Percentiles rank a stretch among this genome's conserved stretches.
Evolutionary conservation across 2,888 invertebrate genomes (phyloP).

Genomic region (Lasius fuliginosus): DNA sequence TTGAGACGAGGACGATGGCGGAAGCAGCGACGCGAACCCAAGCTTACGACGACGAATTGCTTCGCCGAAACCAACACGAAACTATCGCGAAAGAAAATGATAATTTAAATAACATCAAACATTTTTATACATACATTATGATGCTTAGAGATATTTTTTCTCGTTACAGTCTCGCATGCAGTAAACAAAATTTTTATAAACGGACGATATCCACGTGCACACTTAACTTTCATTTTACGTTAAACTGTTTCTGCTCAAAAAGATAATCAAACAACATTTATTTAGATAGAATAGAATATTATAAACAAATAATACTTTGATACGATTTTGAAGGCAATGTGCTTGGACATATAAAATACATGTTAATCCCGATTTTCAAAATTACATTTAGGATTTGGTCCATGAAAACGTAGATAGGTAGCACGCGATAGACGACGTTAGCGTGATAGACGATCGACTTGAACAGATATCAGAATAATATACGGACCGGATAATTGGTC

Average conservation of each 20-base stretch:
- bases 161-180: not conserved
- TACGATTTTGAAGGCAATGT: not conserved
- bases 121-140: not conserved
- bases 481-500: slow-evolving; percentile 29
- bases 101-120: not conserved
- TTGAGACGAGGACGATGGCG: slow-evolving; percentile 51
- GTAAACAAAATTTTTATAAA: not conserved
- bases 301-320: not conserved
- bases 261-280: not conserved
- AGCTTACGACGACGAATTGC: not conserved
- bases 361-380: not conserved
- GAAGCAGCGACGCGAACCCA: slow-evolving; percentile 51
- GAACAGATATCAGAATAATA: slow-evolving; percentile 36
- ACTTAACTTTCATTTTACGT: not conserved
- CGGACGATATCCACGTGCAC: not conserved
- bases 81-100: not conserved
- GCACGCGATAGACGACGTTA: not conserved
- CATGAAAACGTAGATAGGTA: not conserved
- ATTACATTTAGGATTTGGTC: not conserved
- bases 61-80: slow-evolving; percentile 34
- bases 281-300: not conserved
- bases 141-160: not conserved
- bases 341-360: not conserved
- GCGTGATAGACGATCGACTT: slow-evolving; percentile 17
- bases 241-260: not conserved